A percentile compares a stretch with the other conserved stretches of the same genome.
Conservation (phyloP, 2,113 vertebrate species). For the Sakesphorus luctuosus region DNA sequence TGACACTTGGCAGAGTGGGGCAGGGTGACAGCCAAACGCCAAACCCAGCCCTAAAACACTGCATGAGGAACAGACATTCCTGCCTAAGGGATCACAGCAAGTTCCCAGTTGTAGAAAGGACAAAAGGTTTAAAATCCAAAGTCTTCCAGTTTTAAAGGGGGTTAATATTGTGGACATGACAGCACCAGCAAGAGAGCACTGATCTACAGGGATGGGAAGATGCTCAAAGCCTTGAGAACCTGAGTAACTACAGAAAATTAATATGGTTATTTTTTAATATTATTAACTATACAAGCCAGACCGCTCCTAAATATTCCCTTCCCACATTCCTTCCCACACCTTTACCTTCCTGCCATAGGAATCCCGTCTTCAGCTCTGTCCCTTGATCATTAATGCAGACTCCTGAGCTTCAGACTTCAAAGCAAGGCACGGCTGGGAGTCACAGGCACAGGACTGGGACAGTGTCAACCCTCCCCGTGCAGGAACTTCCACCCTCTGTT, state of each 20-base stretch:
- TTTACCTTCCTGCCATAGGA: constrained; percentile 2
- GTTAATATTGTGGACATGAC: neutral
- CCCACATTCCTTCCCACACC: constrained; percentile 34
- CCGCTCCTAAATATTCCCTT: constrained; percentile 16
- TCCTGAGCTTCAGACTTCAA: constrained; percentile 63
- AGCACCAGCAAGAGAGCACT: neutral
- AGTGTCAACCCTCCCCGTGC: neutral
- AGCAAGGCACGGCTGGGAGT: constrained; percentile 24
- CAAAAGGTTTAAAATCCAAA: neutral
- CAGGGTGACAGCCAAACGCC: constrained; percentile 14
- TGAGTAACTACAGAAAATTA: neutral
- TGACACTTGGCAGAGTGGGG: neutral
- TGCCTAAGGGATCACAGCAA: neutral
- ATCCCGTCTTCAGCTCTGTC: neutral
- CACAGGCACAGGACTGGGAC: constrained; percentile 35
- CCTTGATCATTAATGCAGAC: constrained; percentile 70
- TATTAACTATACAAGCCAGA: constrained; percentile 33
- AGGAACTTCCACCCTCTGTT: constrained; percentile 9
- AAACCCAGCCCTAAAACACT: neutral
- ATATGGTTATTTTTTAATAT: neutral
- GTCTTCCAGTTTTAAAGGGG: neutral
- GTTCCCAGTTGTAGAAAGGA: neutral
- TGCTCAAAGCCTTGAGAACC: neutral
- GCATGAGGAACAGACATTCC: neutral
- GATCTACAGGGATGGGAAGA: neutral